Evolutionary conservation across 2,888 invertebrate genomes (phyloP), one percentile per base, ranked within the genome.

Genomic region (Diarsia brunnea): DNA sequence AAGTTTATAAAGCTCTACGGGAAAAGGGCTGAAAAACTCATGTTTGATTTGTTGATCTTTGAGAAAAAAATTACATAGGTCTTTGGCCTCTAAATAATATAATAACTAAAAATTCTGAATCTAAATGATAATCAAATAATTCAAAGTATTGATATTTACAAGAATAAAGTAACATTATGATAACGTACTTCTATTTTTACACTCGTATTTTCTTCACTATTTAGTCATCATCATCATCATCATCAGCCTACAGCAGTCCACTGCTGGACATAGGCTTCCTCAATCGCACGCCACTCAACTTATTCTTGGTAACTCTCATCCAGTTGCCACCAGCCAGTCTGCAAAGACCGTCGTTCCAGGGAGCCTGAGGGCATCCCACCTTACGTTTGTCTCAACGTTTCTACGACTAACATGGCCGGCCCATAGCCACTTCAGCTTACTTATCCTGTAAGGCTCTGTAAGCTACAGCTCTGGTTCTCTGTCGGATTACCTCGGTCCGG

Each of bases 181-280:
- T 31, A 19, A 45, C 19, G 38, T 38, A 19, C 11, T 51, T 31
- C 27, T 21, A 8, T 66, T 51, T 21, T 27, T 10, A 49, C 21
- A 65, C 47, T 65, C 19, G n/a, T 24, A 65, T 65, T 65, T 43
- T 19, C 14, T 66, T 67, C 7, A 71, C 31, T 49, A 65, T 71
- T 66, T 55, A 7, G 8, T 31, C 21, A 51, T 27, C n/a, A 53
- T 12, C n/a, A 53, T 12, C n/a, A 12, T n/a, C 53, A 38, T 38
- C 38, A 38, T 38, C 38, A 53, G 53, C 53, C 53, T 53, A 53
- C n/a, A 53, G 4, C 12, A 12, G 51, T 51, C n/a, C 53, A n/a
- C 5, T n/a, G 53, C 5, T 53, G n/a, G n/a, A n/a, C 4, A 5
- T n/a, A n/a, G 53, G n/a, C n/a, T 11, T 12, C n/a, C 53, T 12